A percentile compares a stretch with the other conserved stretches of the same genome.
Conservation (phyloP, 2,797 vertebrate species). For the Anniella stebbinsi region DNA sequence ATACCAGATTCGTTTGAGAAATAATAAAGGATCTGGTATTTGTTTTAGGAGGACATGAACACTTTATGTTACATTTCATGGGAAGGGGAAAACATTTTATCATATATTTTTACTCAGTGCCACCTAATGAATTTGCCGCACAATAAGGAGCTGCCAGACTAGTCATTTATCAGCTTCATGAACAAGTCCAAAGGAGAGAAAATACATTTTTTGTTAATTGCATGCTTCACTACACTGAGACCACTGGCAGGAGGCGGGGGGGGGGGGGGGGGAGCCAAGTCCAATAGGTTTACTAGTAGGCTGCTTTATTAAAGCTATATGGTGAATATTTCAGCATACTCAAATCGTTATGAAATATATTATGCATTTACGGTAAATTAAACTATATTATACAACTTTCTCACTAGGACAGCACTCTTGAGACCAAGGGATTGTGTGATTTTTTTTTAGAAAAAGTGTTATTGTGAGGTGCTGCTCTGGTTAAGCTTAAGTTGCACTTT, state of each 20-base stretch:
- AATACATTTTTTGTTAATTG: constrained; percentile 81
- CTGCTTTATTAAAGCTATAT: constrained; percentile 77
- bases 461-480: constrained; percentile 70
- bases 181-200: constrained; percentile 77
- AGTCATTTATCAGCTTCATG: constrained; percentile 76
- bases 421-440: constrained; percentile 69
- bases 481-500: constrained; percentile 78
- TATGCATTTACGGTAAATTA: constrained; percentile 79
- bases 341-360: constrained; percentile 78
- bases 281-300: constrained; percentile 72
- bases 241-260: constrained; percentile 57
- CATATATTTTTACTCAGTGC: constrained; percentile 59
- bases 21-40: background rate
- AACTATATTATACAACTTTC: constrained; percentile 73
- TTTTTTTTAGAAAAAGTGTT: constrained; percentile 64
- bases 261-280: constrained; percentile 67
- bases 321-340: constrained; percentile 77
- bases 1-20: background rate
- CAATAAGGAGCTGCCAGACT: constrained; percentile 59
- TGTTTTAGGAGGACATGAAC: background rate
- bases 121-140: constrained; percentile 72
- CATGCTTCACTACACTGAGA: constrained; percentile 65
- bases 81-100: constrained; percentile 47
- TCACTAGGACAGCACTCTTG: constrained; percentile 65
- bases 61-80: constrained; percentile 36